phyloP scores from a whole-genome alignment of 2,113 vertebrate species.

The Aptenodytes patagonicus region DNA sequence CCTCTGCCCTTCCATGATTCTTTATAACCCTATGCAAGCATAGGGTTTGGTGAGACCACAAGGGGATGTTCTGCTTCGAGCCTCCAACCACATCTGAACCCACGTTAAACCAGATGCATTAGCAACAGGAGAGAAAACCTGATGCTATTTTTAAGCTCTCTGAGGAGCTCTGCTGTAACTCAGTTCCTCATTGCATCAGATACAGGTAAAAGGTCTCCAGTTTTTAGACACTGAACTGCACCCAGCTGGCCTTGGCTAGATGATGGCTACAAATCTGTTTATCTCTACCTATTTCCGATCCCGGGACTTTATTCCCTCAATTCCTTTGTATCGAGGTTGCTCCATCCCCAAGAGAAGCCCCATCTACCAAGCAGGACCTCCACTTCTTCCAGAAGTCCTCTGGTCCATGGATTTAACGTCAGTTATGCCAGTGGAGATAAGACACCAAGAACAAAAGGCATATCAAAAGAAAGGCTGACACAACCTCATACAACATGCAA shows the following conservation, averaged over 20 bases:
- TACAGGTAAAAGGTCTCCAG: background rate
- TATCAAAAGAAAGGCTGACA: background rate
- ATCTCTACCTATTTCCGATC: background rate
- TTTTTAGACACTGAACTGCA: background rate
- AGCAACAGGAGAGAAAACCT: background rate
- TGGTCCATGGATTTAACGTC: background rate
- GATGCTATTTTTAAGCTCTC: background rate
- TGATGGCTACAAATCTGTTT: background rate
- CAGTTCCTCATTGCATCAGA: slow-evolving; percentile 4
- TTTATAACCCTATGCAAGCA: background rate
- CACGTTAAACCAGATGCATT: background rate
- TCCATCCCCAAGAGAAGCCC: background rate
- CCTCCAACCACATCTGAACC: background rate
- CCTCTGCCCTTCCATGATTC: background rate
- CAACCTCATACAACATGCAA: background rate
- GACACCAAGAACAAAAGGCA: background rate
- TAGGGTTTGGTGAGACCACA: background rate
- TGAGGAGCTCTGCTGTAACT: background rate
- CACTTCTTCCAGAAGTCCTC: background rate
- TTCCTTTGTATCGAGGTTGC: rapidly evolving
- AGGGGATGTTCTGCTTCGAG: background rate
- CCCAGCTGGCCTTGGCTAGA: background rate
- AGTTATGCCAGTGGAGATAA: background rate
- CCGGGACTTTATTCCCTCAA: background rate
- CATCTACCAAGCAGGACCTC: background rate